Conservation (phyloP, 2,113 vertebrate genomes). For the Notothenia coriiceps region DNA sequence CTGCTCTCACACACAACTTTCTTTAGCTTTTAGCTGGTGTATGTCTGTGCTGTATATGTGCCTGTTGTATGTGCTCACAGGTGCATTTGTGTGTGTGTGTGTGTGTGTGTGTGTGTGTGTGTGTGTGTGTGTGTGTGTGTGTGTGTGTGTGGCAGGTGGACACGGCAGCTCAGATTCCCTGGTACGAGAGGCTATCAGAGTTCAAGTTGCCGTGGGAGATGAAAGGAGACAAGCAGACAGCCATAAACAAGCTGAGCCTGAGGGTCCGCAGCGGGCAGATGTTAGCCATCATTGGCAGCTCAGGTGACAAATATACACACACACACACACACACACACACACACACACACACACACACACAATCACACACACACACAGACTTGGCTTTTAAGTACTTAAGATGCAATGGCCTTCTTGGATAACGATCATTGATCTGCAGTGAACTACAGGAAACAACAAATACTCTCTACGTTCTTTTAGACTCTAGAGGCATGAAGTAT, state of each 20-base stretch:
- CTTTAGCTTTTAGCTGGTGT: not conserved
- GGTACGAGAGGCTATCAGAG: conserved; percentile 91
- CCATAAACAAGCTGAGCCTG: conserved; percentile 91
- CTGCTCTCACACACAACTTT: no score
- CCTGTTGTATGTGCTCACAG: not conserved
- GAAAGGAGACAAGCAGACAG: conserved; percentile 79
- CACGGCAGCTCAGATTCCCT: conserved; percentile 90
- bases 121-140: no score
- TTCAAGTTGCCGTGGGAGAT: conserved; percentile 91
- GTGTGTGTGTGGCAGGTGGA: conserved; percentile 84
- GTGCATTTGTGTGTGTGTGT: no score
- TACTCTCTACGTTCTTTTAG: not conserved
- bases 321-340: no score
- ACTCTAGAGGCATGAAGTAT: not conserved
- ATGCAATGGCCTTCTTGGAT: not conserved
- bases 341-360: no score
- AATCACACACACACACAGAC: not conserved
- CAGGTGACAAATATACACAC: conserved; percentile 82
- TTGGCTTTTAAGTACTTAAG: not conserved
- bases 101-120: no score
- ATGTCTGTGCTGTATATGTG: not conserved
- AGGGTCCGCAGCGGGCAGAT: conserved; percentile 94
- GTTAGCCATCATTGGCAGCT: conserved; percentile 95
- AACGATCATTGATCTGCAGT: no score
- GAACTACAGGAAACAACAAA: not conserved